Evolutionary conservation across 1,140 invertebrate species (phyloP), one percentile per base, ranked within the genome.

Genomic region (Platyscapa corneri): DNA sequence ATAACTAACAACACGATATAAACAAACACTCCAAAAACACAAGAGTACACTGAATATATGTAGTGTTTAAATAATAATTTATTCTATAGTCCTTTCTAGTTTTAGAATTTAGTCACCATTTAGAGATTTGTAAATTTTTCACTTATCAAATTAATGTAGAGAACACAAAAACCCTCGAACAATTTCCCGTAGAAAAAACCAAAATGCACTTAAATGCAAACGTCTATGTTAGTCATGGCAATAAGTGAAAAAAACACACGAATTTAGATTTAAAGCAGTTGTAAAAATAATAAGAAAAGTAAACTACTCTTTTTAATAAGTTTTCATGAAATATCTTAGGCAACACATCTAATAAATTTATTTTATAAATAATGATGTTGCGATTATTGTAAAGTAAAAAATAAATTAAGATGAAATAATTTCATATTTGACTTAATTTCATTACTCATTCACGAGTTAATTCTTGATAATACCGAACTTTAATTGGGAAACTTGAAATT

Each of bases 21-120:
- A 53, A 64, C 27, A 85, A 16, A 85, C 23, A 74, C 78, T 56
- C 30, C 42, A 72, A 70, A 32, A 78, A 74, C 46, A 82, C 65
- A 72, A 83, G 10, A 27, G 60, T 56, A 84, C 83, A 84, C 76
- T 79, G 82, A 20, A 78, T 84, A 78, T 84, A 75, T 74, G 76
- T 84, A 84, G 77, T 80, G 77, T 79, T 56, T 27, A 85, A 74
- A 79, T 42, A 70, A 32, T 85, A 80, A 32, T 74, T 7, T 79
- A 30, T 37, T 30, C 34, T 60, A 10, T 80, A 80, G 53, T 46
- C 72, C 65, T 80, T 46, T 46, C 67, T 85, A 85, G 49, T 53
- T 46, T 67, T 85, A 80, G 77, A 85, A 27, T 72, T 85, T 74
- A 85, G 76, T 75, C 72, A 64, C 27, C 77, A 74, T 39, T 75